phyloP scores from a whole-genome alignment of 2,797 vertebrate genomes.

The Eulemur coronatus region DNA sequence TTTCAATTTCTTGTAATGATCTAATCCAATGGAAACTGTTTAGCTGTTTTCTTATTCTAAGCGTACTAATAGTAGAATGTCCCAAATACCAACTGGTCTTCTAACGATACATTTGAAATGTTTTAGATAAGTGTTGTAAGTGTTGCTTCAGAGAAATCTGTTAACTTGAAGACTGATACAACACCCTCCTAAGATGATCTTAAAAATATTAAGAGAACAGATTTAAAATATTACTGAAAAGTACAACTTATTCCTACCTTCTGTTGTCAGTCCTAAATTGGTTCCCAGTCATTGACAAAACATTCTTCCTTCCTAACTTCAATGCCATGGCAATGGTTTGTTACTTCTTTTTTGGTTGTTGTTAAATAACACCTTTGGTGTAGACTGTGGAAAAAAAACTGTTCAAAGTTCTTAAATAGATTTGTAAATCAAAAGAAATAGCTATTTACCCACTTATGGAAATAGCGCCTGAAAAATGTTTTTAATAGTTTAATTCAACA shows the following conservation, averaged over 20 bases:
- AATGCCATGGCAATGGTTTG: slow-evolving; percentile 15
- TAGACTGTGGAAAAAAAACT: not conserved
- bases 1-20: not conserved
- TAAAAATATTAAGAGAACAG: not conserved
- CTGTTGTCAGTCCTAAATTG: not conserved
- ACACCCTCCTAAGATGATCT: not conserved
- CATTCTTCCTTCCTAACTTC: not conserved
- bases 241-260: not conserved
- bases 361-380: not conserved
- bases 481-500: not conserved
- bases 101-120: not conserved
- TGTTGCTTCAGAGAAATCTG: slow-evolving; percentile 1
- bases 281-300: slow-evolving; percentile 6
- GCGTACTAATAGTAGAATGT: not conserved
- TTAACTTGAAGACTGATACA: slow-evolving; percentile 8
- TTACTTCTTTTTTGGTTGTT: not conserved
- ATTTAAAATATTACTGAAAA: slow-evolving; percentile 7
- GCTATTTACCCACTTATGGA: not conserved
- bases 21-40: not conserved
- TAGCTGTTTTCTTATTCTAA: not conserved
- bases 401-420: not conserved
- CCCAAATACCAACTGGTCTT: not conserved
- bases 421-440: not conserved
- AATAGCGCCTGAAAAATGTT: not conserved
- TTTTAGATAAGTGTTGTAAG: not conserved